phyloP scores from a whole-genome alignment of 2,888 invertebrate species.

The Stegana nigrithorax region DNA sequence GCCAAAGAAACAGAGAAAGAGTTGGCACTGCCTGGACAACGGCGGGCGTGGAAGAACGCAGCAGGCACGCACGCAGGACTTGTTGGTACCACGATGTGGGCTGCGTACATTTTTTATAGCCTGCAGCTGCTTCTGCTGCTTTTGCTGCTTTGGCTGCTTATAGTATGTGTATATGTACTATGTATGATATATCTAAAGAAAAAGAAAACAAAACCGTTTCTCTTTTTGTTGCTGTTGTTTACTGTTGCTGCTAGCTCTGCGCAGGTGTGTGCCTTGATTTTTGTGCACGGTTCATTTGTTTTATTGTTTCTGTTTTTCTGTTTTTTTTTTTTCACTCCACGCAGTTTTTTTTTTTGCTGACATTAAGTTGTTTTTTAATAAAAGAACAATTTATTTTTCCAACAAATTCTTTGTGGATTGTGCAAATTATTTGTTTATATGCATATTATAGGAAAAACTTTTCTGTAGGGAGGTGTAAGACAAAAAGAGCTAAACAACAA shows the following conservation, averaged over 20 bases:
- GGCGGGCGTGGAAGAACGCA: no score
- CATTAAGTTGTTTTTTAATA: not conserved
- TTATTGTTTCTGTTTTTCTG: not conserved
- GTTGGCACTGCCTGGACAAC: constrained; percentile 1
- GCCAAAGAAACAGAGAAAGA: not conserved
- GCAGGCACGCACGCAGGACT: no score
- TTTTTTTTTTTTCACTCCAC: not conserved
- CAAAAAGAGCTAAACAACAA: no score
- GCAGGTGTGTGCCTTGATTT: constrained; percentile 56
- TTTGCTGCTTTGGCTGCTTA: not conserved
- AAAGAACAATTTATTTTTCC: not conserved
- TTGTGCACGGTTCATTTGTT: constrained; percentile 19
- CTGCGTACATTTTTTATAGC: not conserved
- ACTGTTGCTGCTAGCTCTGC: constrained; percentile 37
- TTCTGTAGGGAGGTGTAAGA: no score
- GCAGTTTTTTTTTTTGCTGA: no score
- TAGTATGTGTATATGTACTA: no score
- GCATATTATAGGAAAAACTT: no score
- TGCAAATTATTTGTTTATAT: no score
- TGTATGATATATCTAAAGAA: no score
- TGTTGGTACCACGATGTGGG: not conserved
- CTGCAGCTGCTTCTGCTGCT: constrained; percentile 27
- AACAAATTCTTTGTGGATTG: no score
- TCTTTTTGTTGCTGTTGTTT: not conserved
- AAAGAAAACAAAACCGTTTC: no score